phyloP scores from a whole-genome alignment of 2,888 invertebrate genomes.

The Ectemnius continuus region DNA sequence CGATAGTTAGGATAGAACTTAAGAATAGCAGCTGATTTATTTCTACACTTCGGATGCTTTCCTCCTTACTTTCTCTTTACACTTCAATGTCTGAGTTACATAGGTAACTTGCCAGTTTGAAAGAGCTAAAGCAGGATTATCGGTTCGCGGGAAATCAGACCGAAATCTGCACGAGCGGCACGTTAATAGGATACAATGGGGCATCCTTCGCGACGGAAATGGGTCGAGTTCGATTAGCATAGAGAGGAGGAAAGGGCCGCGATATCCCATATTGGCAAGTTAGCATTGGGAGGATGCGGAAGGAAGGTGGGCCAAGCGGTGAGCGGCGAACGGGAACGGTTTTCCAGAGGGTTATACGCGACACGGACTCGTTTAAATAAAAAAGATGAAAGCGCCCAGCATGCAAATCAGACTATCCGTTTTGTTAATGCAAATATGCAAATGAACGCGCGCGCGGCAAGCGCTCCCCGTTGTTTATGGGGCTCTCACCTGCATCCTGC shows the following conservation, averaged over 20 bases:
- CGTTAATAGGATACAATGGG: not conserved
- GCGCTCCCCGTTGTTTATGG: conserved; percentile 60
- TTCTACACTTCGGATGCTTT: no score
- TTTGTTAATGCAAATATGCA: conserved; percentile 69
- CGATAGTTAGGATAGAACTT: no score
- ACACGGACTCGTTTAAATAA: conserved; percentile 53
- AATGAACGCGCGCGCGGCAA: conserved; percentile 47
- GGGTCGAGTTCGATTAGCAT: not conserved
- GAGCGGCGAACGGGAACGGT: conserved; percentile 28
- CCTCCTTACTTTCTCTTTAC: no score
- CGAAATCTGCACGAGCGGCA: not conserved
- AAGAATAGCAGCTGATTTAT: no score
- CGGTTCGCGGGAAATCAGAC: no score
- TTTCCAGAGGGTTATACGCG: conserved; percentile 40
- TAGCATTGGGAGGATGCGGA: conserved; percentile 32
- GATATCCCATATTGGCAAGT: conserved; percentile 9
- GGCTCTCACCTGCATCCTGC: conserved; percentile 43
- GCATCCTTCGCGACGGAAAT: not conserved
- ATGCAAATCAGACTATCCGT: conserved; percentile 64
- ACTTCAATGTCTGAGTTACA: no score
- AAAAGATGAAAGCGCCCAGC: conserved; percentile 62
- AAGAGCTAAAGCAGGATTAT: no score
- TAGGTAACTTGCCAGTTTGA: no score
- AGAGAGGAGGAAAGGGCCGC: conserved; percentile 1
- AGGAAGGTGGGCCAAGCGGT: no score